Percentiles rank a stretch among this genome's conserved stretches.
Evolutionary conservation across 2,113 vertebrate species (phyloP).

Genomic region (Sula dactylatra): DNA sequence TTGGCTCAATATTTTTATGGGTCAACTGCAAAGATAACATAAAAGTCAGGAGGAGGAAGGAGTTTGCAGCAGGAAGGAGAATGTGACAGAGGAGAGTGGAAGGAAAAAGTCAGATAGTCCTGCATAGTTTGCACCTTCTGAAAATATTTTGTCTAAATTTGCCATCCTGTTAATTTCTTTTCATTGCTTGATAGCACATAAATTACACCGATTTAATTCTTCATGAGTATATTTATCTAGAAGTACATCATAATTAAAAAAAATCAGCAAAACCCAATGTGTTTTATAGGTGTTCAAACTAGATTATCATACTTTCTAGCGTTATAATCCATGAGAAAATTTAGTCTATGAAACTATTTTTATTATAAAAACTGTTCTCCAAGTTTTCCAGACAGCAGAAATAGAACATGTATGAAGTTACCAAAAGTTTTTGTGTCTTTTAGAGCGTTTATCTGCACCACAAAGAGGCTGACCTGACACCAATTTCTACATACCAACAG

Average conservation of each 20-base stretch:
- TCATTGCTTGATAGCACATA: neutral
- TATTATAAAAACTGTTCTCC: neutral
- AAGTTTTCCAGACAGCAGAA: neutral
- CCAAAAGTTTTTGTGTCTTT: neutral
- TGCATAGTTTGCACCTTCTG: neutral
- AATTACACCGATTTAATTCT: neutral
- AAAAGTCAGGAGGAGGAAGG: neutral
- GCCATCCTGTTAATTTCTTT: neutral
- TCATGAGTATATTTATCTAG: neutral
- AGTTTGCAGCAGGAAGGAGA: neutral
- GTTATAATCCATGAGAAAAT: neutral
- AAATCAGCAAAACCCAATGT: neutral
- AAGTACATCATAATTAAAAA: neutral
- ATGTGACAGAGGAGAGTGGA: neutral
- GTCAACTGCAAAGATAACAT: neutral
- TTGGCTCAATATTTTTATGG: neutral
- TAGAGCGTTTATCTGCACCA: neutral
- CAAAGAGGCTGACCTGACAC: neutral
- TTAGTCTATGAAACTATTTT: neutral
- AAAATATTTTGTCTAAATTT: neutral
- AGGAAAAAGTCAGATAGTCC: neutral
- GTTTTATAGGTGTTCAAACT: neutral
- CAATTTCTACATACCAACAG: neutral
- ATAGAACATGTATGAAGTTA: neutral
- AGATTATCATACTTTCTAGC: neutral